Evolutionary conservation across 2,797 vertebrate genomes (phyloP).

Genomic region (Fringilla coelebs): DNA sequence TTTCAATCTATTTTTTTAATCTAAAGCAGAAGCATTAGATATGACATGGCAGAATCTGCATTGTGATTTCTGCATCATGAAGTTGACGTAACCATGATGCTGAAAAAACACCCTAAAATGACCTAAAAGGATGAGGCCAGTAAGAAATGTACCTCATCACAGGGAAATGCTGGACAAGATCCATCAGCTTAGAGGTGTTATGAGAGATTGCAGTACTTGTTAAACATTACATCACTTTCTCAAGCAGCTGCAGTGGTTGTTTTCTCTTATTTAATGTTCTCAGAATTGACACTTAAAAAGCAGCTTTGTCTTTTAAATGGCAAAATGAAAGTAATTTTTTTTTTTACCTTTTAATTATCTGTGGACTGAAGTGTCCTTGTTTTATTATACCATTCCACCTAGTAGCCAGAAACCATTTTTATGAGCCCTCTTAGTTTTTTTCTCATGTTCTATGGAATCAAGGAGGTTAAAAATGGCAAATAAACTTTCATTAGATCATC

Average conservation of each 20-base stretch:
- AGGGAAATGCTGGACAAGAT: not conserved
- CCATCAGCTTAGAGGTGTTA: not conserved
- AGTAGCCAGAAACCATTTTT: not conserved
- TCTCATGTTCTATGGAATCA: not conserved
- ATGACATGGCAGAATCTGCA: not conserved
- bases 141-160: not conserved
- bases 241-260: not conserved
- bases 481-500: constrained; percentile 1
- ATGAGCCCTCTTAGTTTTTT: not conserved
- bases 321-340: not conserved
- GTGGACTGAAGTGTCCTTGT: not conserved
- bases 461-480: not conserved
- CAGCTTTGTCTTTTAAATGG: not conserved
- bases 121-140: not conserved
- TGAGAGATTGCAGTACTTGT: not conserved
- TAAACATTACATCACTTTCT: not conserved
- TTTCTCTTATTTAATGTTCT: not conserved
- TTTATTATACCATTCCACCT: not conserved
- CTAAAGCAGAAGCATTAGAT: not conserved
- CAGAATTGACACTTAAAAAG: not conserved
- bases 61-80: not conserved
- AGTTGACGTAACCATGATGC: not conserved
- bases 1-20: not conserved
- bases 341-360: not conserved
- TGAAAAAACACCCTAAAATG: not conserved